Evolutionary conservation across 37 sponge, comb jelly and placozoan genomes (phyloP).

Genomic region (Halisarca cf. caerulea): DNA sequence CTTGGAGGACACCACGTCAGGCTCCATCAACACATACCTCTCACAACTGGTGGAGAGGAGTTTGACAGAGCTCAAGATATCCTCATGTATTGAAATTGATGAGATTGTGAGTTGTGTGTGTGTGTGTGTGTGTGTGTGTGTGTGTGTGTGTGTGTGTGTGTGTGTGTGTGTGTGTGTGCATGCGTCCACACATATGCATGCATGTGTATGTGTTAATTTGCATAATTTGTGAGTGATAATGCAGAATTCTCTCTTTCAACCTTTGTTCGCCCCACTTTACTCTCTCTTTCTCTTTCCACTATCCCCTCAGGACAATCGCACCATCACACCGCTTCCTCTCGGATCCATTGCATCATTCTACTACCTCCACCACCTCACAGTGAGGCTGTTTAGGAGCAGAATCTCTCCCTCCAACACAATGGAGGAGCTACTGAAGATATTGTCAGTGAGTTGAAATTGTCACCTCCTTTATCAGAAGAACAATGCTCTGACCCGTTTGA

Average conservation of each 20-base stretch:
- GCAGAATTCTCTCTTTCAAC: background rate
- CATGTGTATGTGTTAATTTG: background rate
- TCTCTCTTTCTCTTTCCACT: background rate
- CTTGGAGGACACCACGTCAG: constrained; percentile 54
- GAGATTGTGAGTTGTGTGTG: constrained; percentile 38
- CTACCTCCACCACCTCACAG: constrained; percentile 90
- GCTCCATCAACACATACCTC: constrained; percentile 60
- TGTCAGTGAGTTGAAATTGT: constrained; percentile 74
- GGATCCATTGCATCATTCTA: constrained; percentile 98
- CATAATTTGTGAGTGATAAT: background rate
- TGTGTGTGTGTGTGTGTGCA: too few species aligned
- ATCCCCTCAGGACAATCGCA: constrained; percentile 61
- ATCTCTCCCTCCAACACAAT: constrained; percentile 56
- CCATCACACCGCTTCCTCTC: constrained; percentile 52
- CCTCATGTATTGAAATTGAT: constrained; percentile 80
- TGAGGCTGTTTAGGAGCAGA: constrained; percentile 77
- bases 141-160: too few species aligned
- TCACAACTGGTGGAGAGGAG: constrained; percentile 60
- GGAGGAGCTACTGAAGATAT: constrained; percentile 76
- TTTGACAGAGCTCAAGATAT: constrained; percentile 61
- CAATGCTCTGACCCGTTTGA: too few species aligned
- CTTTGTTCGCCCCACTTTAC: too few species aligned
- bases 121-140: too few species aligned
- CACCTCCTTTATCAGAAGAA: too few species aligned
- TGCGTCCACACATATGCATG: too few species aligned